Base-by-base conservation (phyloP, 1,140 invertebrate species). In the Ridgeia piscesae region DNA sequence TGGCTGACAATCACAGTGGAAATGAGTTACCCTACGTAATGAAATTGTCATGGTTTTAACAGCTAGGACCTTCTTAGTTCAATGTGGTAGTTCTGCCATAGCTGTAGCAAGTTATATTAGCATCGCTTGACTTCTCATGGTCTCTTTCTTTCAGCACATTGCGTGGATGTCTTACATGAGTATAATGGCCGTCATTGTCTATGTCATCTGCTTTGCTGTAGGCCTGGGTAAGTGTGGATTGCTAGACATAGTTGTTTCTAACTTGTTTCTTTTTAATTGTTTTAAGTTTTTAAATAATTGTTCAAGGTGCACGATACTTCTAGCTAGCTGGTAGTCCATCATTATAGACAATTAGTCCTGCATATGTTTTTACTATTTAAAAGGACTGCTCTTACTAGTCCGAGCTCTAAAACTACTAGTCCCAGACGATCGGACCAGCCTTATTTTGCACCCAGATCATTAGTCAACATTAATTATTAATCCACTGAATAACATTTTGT, bases 111-210 rank as follows among this genome's bases (percentile, higher is more conserved):
- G 27, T 77, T 77, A 21, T 2, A 21, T 77, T 77, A 77, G 11
- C 4, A 4, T 27, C 27, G 17, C 17, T 77, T 77, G 58, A 77
- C 58, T 77, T 77, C 58, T 31, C 2, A 4, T 9, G 11, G 14
- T 8, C 58, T 77, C 27, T 93, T 58, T 89, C 92, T 94, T 94
- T 92, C 95, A 98, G 98, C 94, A 97, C 91, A 93, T 95, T 27
- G 95, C 98, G 96, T 99, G 99, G 98, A 98, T 99, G 97, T 98
- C 98, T 93, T 99, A 98, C 94, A 94, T 97, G 6, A 98, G 97
- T 91, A 97, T 98, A 34, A 95, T 97, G 4, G 96, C 98, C 42
- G 97, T 98, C 0, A 97, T 98, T 58, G 93, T 98, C n/a, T 99
- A 98, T 95, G 97, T 99, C 14, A 97, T 98, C 0, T 97, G 98